A percentile compares a stretch with the other conserved stretches of the same genome.
Evolutionary conservation across 2,113 vertebrate species (phyloP).

Genomic region (Rhinoderma darwinii): DNA sequence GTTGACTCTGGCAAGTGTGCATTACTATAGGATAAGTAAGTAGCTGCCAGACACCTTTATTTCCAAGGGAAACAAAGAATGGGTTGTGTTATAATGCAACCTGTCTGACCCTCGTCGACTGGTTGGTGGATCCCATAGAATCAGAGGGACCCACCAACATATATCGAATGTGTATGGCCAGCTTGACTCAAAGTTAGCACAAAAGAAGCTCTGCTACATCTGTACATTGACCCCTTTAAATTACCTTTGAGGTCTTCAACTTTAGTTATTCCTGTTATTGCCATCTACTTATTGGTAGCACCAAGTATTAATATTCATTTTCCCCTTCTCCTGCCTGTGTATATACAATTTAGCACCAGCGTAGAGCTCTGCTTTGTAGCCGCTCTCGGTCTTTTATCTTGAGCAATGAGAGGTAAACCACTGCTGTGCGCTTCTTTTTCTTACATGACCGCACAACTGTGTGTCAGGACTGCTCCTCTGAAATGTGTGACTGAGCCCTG

Average conservation of each 20-base stretch:
- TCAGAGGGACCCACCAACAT: no score
- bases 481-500: constrained; percentile 32
- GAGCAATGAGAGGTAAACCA: constrained; percentile 19
- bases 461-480: constrained; percentile 41
- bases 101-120: not conserved
- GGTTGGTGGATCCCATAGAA: no score
- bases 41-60: no score
- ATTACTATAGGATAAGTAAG: no score
- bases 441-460: constrained; percentile 19
- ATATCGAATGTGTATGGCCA: not conserved
- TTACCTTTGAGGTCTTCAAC: not conserved
- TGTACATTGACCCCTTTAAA: not conserved
- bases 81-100: not conserved
- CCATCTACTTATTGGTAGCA: not conserved
- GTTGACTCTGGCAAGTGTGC: no score
- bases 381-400: not conserved
- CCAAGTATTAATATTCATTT: not conserved
- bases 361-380: not conserved
- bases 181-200: not conserved
- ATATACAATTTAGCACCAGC: not conserved
- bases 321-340: not conserved
- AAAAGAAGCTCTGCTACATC: not conserved
- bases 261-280: not conserved
- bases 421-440: constrained; percentile 36
- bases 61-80: not conserved